Percentiles rank a stretch among this genome's conserved stretches.
Conservation (phyloP, 2,888 invertebrate species). For the Zygothrica quintamaculata region DNA sequence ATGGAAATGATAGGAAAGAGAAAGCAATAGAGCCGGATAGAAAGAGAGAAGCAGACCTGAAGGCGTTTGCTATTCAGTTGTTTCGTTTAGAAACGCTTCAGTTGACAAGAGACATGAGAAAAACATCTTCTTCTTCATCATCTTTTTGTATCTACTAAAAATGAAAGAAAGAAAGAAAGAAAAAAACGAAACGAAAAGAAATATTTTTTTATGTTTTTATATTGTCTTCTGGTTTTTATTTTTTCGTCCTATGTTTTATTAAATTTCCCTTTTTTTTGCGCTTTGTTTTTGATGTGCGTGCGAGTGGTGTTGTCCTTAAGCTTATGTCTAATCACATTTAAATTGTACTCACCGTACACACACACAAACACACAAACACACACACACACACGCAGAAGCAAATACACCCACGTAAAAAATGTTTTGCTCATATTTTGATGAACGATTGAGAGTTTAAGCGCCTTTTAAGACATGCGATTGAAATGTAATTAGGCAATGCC, state of each 20-base stretch:
- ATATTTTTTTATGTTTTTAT: conserved; percentile 23
- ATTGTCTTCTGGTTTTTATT: conserved; percentile 2
- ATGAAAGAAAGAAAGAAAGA: too few relatives aligned
- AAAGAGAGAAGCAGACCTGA: neutral
- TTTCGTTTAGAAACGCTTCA: conserved; percentile 46
- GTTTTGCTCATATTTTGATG: conserved; percentile 45
- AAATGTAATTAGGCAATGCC: conserved; percentile 79
- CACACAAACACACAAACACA: neutral
- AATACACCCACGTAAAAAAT: neutral
- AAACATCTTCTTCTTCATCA: conserved; percentile 9
- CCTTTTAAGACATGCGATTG: conserved; percentile 74
- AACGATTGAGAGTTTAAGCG: conserved; percentile 64
- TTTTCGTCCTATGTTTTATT: conserved; percentile 15
- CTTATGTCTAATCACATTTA: conserved; percentile 75
- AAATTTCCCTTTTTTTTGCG: conserved; percentile 1
- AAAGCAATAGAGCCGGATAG: conserved; percentile 1
- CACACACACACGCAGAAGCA: conserved; percentile 1
- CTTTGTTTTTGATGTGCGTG: conserved; percentile 9
- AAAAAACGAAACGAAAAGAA: too few relatives aligned
- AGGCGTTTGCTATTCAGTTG: too few relatives aligned
- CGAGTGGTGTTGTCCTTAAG: conserved; percentile 46
- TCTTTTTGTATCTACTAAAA: neutral
- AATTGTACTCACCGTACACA: conserved; percentile 61
- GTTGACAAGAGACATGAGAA: conserved; percentile 43
- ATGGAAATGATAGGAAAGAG: neutral